Percentiles rank a stretch among this genome's conserved stretches.
phyloP scores from a whole-genome alignment of 1,140 invertebrate species.

The Euura lappo region DNA sequence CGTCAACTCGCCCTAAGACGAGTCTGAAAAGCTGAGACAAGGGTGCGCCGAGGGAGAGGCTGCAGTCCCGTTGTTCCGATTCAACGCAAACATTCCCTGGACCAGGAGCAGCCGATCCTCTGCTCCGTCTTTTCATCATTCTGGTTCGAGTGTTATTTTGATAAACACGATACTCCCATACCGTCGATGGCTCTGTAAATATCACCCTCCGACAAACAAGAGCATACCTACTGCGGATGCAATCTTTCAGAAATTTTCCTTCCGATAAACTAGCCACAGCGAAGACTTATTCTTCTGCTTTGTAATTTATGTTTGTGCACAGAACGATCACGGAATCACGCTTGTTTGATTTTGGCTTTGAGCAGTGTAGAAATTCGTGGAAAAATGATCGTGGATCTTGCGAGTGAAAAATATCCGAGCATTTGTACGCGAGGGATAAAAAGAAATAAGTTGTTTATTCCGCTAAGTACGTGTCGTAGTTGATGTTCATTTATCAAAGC shows the following conservation, averaged over 20 bases:
- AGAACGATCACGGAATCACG: not conserved
- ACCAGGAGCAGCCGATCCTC: not conserved
- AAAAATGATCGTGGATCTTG: too few relatives aligned
- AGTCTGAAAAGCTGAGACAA: not conserved
- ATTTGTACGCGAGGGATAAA: not conserved
- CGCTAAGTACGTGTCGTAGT: not conserved
- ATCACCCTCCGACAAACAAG: not conserved
- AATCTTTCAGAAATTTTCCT: not conserved
- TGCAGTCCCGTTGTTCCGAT: not conserved
- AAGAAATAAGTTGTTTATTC: not conserved
- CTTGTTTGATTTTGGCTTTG: not conserved
- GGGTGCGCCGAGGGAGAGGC: not conserved
- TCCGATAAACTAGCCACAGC: not conserved
- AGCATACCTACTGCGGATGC: not conserved
- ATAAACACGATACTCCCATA: not conserved
- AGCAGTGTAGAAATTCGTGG: too few relatives aligned
- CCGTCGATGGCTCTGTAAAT: not conserved
- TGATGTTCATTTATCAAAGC: not conserved
- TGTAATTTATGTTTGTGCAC: not conserved
- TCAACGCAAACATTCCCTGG: not conserved
- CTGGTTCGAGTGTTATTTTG: slow-evolving; percentile 7
- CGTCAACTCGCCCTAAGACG: not conserved
- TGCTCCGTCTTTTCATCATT: not conserved
- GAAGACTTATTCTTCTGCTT: not conserved
- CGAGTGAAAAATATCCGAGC: too few relatives aligned